Evolutionary conservation across 2,113 vertebrate genomes (phyloP), one percentile per base, ranked within the genome.

Genomic region (Syngnathus typhle): DNA sequence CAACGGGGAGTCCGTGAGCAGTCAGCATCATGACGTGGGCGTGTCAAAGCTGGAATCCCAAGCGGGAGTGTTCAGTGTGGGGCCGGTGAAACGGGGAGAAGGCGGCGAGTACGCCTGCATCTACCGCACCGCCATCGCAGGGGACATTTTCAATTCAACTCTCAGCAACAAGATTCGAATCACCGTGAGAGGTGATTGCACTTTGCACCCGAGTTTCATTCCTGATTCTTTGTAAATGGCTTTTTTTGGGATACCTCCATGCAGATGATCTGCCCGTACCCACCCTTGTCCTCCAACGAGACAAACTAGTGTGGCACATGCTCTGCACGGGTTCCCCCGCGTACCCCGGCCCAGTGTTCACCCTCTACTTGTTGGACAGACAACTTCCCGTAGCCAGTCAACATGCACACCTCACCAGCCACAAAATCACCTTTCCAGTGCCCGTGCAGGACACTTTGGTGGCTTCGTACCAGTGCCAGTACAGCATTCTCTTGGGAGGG

Each of bases 321-420:
- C 47, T 78, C 61, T 92, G 91, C 69, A 69, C 43, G 0, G 90
- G 90, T 1, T 90, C 88, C 2, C 65, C 89, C 18, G 74, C 87
- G 1, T 91, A 89, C 72, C 91, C 88, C 0, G 83, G 85, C 0
- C 88, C 85, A 21, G 7, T 67, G 43, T 92, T 91, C 78, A 83
- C 64, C 27, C 85, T 92, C 52, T 87, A 84, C 65, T 61, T 68
- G 16, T 74, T n/a, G 60, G 87, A 84, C 37, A 49, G 41, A 0
- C 7, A 60, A 23, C 15, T 10, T 19, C 79, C 78, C 19, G 16
- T 83, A 1, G 56, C 19, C 21, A 69, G 65, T 15, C 55, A 71
- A 1, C 70, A 11, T 0, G 76, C 77, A 49, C 67, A 70, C 1
- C 0, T n/a, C 6, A 71, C 67, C n/a, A 19, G 72, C 0, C 75